phyloP scores from a whole-genome alignment of 2,888 invertebrate species.

The Amblyteles armatorius region DNA sequence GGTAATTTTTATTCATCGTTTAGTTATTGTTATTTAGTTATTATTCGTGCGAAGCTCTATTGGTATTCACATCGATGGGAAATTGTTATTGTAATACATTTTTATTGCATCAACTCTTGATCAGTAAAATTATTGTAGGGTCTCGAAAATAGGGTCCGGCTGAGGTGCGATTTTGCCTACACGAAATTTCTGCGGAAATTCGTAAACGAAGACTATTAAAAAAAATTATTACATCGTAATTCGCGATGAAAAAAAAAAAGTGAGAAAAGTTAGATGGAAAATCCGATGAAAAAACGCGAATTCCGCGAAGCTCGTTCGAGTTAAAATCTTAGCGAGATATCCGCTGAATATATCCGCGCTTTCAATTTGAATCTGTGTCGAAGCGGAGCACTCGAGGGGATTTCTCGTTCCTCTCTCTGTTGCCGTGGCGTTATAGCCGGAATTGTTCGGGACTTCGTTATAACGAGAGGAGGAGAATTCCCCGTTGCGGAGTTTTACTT shows the following conservation, averaged over 20 bases:
- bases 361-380: slow-evolving; percentile 5
- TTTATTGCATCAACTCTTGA: no score
- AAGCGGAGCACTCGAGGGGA: slow-evolving; percentile 17
- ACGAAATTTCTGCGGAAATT: not conserved
- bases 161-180: no score
- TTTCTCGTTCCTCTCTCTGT: not conserved
- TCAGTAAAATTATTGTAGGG: no score
- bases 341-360: not conserved
- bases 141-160: no score
- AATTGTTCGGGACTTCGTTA: slow-evolving; percentile 69
- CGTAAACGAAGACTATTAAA: not conserved
- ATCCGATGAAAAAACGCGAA: not conserved
- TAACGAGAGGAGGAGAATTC: slow-evolving; percentile 43
- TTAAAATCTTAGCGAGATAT: slow-evolving; percentile 13
- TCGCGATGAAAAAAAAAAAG: not conserved
- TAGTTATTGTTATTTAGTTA: not conserved
- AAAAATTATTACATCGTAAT: not conserved
- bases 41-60: not conserved
- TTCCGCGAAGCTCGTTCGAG: slow-evolving; percentile 12
- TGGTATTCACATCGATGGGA: not conserved
- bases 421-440: slow-evolving; percentile 13
- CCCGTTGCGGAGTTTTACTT: slow-evolving; percentile 24
- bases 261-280: not conserved
- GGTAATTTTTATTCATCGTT: not conserved
- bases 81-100: not conserved